These are phyloP conservation scores for Fistularia commersonii DNA, from an alignment of 2,797 vertebrate species.

Conservation along the genomic window DNA sequence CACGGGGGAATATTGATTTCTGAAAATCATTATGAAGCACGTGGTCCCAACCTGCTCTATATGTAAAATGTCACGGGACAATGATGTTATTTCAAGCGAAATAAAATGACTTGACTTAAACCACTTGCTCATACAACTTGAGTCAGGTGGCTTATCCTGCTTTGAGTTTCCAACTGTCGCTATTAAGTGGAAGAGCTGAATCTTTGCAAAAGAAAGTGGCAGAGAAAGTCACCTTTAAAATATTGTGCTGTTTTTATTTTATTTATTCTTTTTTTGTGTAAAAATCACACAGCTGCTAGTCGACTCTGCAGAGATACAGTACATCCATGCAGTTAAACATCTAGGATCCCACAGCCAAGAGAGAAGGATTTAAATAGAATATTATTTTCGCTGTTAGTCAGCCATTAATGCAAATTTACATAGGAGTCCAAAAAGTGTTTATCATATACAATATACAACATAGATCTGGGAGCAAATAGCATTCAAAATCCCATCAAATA, in stretches of 20 bases:
- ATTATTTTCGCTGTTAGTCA: constrained; percentile 89
- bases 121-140: too few relatives aligned
- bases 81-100: too few relatives aligned
- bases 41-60: too few relatives aligned
- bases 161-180: too few relatives aligned
- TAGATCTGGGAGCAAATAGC: constrained; percentile 56
- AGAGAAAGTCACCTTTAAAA: constrained; percentile 76
- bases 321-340: constrained; percentile 95
- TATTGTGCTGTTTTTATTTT: constrained; percentile 88
- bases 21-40: too few relatives aligned
- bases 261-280: constrained; percentile 76
- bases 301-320: constrained; percentile 92
- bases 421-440: constrained; percentile 89
- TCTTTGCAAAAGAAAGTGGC: too few relatives aligned
- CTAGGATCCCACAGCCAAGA: constrained; percentile 92
- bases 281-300: constrained; percentile 97
- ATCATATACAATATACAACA: constrained; percentile 91
- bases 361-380: constrained; percentile 93
- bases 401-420: constrained; percentile 97
- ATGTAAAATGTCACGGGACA: too few relatives aligned
- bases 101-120: too few relatives aligned
- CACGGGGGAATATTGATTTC: too few relatives aligned
- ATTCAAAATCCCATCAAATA: constrained; percentile 59
- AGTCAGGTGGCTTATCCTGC: too few relatives aligned
- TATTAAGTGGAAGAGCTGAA: too few relatives aligned